A percentile compares a stretch with the other conserved stretches of the same genome.
phyloP scores from a whole-genome alignment of 2,797 vertebrate genomes.

The Schizothorax lantsangensis region DNA sequence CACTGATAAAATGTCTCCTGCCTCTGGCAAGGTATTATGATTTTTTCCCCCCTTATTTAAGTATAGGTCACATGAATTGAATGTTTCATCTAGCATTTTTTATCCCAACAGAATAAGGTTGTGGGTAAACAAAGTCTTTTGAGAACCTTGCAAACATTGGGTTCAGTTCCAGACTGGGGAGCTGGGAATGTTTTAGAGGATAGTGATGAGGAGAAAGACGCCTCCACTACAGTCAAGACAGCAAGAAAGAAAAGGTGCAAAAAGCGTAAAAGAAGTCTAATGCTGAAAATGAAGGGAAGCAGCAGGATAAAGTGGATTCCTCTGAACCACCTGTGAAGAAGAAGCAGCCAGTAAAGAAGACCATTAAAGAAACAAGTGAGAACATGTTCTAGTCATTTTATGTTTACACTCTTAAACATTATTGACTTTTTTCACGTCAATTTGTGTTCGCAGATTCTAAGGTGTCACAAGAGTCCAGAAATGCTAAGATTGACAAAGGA shows the following conservation, averaged over 20 bases:
- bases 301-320: slow-evolving; percentile 5
- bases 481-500: slow-evolving; percentile 13
- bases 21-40: slow-evolving; percentile 45
- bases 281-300: slow-evolving; percentile 56
- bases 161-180: slow-evolving; percentile 75
- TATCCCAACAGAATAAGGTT: slow-evolving; percentile 60
- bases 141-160: slow-evolving; percentile 78
- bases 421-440: slow-evolving; percentile 2
- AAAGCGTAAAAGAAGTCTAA: slow-evolving; percentile 62
- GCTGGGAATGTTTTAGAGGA: slow-evolving; percentile 45
- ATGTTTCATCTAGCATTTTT: not conserved
- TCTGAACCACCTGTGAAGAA: slow-evolving; percentile 51
- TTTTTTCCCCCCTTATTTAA: not conserved
- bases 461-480: slow-evolving; percentile 17
- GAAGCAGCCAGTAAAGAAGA: slow-evolving; percentile 53
- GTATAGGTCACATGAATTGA: not conserved
- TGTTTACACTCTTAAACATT: not conserved
- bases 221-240: slow-evolving; percentile 51
- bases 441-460: slow-evolving; percentile 28
- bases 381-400: not conserved
- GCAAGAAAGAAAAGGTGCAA: slow-evolving; percentile 75
- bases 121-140: slow-evolving; percentile 77
- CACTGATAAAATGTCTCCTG: slow-evolving; percentile 21
- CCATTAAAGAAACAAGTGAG: slow-evolving; percentile 62
- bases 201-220: slow-evolving; percentile 73